Conservation (phyloP, 2,113 vertebrate species). For the Canis aureus region DNA sequence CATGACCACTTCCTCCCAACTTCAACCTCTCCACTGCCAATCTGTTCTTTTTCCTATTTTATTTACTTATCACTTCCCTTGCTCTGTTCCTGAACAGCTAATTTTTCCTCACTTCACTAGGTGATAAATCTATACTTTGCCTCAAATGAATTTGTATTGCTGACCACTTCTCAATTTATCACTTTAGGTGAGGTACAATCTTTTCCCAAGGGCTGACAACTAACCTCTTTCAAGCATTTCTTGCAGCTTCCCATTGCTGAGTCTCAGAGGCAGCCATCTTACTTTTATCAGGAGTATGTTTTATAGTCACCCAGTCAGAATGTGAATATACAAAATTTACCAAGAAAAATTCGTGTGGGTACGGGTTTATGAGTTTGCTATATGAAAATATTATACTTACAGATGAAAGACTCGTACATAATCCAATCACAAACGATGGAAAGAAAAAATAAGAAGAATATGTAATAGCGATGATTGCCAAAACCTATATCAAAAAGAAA, state of each 20-base stretch:
- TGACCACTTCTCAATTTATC: not conserved
- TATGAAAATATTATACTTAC: conserved; percentile 89
- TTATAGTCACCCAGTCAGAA: not conserved
- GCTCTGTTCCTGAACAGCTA: not conserved
- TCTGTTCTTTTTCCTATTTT: not conserved
- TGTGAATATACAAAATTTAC: not conserved
- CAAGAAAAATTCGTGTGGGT: not conserved
- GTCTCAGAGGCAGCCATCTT: not conserved
- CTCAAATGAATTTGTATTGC: not conserved
- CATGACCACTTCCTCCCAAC: not conserved
- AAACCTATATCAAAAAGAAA: conserved; percentile 87
- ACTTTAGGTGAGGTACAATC: not conserved
- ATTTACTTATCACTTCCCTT: not conserved
- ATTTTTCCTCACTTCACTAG: not conserved
- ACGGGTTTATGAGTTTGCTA: not conserved
- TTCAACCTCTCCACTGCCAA: not conserved
- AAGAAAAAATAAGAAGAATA: conserved; percentile 92
- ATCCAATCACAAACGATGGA: conserved; percentile 89
- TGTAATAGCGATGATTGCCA: conserved; percentile 95
- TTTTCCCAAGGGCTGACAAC: not conserved
- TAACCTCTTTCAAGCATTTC: not conserved
- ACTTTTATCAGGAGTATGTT: not conserved
- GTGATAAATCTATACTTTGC: not conserved
- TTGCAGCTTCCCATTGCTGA: not conserved
- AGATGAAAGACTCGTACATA: conserved; percentile 90